Percentiles rank a stretch among this genome's conserved stretches.
Conservation (phyloP, 2,888 invertebrate species). For the Mimachlamys varia region DNA sequence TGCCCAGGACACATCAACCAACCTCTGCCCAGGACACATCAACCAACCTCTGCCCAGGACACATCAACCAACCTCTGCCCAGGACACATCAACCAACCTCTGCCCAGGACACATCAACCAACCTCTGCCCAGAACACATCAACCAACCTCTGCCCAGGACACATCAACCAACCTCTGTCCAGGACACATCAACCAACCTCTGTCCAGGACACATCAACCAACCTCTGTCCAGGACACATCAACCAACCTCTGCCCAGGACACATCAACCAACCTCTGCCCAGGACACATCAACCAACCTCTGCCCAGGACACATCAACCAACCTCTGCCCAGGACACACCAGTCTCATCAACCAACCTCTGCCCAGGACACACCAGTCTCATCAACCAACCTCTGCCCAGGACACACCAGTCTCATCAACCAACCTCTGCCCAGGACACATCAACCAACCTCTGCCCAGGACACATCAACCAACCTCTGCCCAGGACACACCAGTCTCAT, state of each 20-base stretch:
- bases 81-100: neutral
- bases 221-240: neutral
- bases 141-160: neutral
- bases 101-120: too few relatives aligned
- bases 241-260: too few relatives aligned
- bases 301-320: neutral
- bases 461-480: neutral
- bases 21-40: neutral
- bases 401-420: neutral
- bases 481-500: too few relatives aligned
- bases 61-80: neutral
- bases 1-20: neutral
- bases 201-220: neutral
- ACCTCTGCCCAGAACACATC: neutral
- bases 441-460: too few relatives aligned
- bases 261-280: too few relatives aligned
- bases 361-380: neutral
- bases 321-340: too few relatives aligned
- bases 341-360: too few relatives aligned
- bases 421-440: neutral
- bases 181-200: too few relatives aligned
- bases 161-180: neutral
- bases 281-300: too few relatives aligned
- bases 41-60: neutral
- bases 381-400: neutral